Conservation (phyloP, 2,797 vertebrate species). For the Oceanodroma leucorhoa region DNA sequence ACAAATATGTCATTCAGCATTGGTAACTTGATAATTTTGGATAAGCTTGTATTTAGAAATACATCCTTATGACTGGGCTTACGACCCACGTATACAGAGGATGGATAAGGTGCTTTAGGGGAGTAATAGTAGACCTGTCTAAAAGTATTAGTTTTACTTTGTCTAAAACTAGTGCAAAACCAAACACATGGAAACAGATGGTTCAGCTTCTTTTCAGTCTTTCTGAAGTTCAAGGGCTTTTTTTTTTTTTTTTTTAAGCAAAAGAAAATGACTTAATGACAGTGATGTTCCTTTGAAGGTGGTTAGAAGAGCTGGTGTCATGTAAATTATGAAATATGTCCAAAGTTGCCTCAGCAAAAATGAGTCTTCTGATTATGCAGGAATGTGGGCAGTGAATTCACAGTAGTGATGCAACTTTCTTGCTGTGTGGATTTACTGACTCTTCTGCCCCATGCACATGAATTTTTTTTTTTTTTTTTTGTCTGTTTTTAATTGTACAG, state of each 20-base stretch:
- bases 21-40: neutral
- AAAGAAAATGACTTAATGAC: neutral
- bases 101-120: neutral
- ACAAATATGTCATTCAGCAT: neutral
- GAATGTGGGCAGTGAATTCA: constrained; percentile 7
- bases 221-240: neutral
- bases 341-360: constrained; percentile 40
- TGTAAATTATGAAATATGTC: constrained; percentile 9
- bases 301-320: neutral
- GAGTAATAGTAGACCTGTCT: neutral
- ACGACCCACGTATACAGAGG: rapidly evolving
- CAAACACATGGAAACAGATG: neutral
- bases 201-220: neutral
- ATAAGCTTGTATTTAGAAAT: neutral
- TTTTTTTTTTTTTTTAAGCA: neutral
- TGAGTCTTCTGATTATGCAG: neutral
- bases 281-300: neutral
- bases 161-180: neutral
- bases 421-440: neutral
- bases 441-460: neutral
- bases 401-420: neutral
- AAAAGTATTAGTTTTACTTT: neutral
- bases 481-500: neutral
- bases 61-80: neutral
- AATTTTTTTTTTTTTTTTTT: neutral